phyloP scores from a whole-genome alignment of 1,140 invertebrate genomes.

The Drosophila asahinai region DNA sequence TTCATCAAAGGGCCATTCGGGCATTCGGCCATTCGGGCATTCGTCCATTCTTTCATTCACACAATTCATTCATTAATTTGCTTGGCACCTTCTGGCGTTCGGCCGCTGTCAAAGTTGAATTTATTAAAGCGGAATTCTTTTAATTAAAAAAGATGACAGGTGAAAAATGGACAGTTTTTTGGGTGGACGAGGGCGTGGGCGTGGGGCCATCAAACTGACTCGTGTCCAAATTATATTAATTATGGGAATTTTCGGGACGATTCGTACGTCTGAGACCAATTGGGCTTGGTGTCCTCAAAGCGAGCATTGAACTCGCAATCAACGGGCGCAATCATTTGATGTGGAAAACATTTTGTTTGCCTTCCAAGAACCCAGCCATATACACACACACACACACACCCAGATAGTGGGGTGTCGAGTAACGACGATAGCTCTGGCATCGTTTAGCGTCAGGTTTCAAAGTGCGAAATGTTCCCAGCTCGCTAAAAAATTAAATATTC shows the following conservation, averaged over 20 bases:
- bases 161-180: slow-evolving; percentile 53
- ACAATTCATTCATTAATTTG: slow-evolving; percentile 50
- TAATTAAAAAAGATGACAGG: slow-evolving; percentile 74
- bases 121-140: slow-evolving; percentile 77
- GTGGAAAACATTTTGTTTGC: slow-evolving; percentile 75
- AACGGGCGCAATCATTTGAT: slow-evolving; percentile 52
- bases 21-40: slow-evolving; percentile 1
- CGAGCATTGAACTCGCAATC: slow-evolving; percentile 79
- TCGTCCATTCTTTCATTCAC: slow-evolving; percentile 20
- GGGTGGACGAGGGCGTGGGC: background rate
- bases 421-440: slow-evolving; percentile 38
- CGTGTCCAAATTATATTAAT: slow-evolving; percentile 71
- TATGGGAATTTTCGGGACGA: slow-evolving; percentile 51
- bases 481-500: slow-evolving; percentile 83
- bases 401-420: background rate
- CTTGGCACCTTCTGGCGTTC: slow-evolving; percentile 49
- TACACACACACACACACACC: slow-evolving; percentile 14
- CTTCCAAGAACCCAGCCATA: slow-evolving; percentile 37
- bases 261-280: slow-evolving; percentile 46
- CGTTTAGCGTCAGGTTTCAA: slow-evolving; percentile 74
- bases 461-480: slow-evolving; percentile 78
- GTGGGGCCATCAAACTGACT: slow-evolving; percentile 31
- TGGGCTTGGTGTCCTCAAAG: slow-evolving; percentile 30
- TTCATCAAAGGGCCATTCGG: slow-evolving; percentile 1
- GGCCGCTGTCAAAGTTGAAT: slow-evolving; percentile 72